Evolutionary conservation across 37 sponge, comb jelly and placozoan genomes (phyloP), one percentile per base, ranked within the genome.

Genomic region (Aphrocallistes beatrix): DNA sequence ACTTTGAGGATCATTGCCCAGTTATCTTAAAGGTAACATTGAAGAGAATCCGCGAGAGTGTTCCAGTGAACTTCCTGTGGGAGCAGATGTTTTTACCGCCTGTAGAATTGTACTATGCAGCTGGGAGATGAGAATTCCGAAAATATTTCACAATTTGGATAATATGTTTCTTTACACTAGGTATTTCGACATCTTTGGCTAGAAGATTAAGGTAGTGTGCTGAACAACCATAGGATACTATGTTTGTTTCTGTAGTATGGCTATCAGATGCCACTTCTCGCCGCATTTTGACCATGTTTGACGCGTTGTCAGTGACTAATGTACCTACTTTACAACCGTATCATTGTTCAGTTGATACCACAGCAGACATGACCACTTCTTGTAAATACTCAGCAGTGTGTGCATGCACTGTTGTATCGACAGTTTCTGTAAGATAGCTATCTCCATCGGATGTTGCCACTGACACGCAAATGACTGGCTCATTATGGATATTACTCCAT

Each of bases 221-320:
- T 25, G 75, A 60, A 60, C 75, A 60, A 60, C 75, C 75, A 60
- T 60, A 60, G 21, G 75, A 60, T 60, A 60, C n/a, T 19, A 60
- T 60, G 75, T 60, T 60, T 60, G 75, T 60, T 25, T 60, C 75
- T 8, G 75, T 60, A 60, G 75, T 60, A 60, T 32, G 1, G n/a
- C 75, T 60, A 60, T 60, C 75, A 60, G 75, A 60, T 60, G 75
- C n/a, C 75, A 60, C 28, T 60, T 60, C 28, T 60, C 75, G 75
- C 21, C 75, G 75, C 75, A 60, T 60, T 60, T 60, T 60, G 75
- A 60, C 75, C 75, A 60, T 60, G 75, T 60, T 60, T 60, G 75
- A 60, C n/a, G 75, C 75, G 75, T 60, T 60, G 75, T 60, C 75
- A 19, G 75, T 60, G 75, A 60, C 75, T 25, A 60, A 60, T 8